Conservation (phyloP, 2,797 vertebrate species). For the Hippoglossus hippoglossus region DNA sequence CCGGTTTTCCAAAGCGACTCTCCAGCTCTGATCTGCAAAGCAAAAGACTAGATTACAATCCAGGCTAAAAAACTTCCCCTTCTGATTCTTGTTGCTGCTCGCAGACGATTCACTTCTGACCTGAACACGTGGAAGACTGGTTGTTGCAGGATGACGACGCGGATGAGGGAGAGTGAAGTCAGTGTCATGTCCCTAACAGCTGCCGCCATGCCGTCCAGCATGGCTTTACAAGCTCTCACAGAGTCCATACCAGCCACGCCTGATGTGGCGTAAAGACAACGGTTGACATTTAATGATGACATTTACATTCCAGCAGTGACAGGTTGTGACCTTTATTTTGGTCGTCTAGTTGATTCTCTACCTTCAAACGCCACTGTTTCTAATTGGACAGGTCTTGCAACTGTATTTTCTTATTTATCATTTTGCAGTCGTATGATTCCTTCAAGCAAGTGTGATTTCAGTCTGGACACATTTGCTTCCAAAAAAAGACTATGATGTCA, state of each 20-base stretch:
- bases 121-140: slow-evolving; percentile 70
- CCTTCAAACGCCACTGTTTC: too few species aligned
- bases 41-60: not conserved
- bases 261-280: slow-evolving; percentile 20
- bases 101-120: slow-evolving; percentile 32
- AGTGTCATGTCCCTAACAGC: slow-evolving; percentile 57
- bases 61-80: not conserved
- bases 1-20: slow-evolving; percentile 56
- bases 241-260: slow-evolving; percentile 55
- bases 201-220: slow-evolving; percentile 70
- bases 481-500: not conserved
- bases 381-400: too few species aligned
- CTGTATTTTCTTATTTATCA: too few species aligned
- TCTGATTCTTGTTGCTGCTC: not conserved
- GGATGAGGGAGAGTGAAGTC: slow-evolving; percentile 59
- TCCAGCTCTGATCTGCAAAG: slow-evolving; percentile 67
- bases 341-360: too few species aligned
- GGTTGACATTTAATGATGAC: too few species aligned
- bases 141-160: slow-evolving; percentile 66
- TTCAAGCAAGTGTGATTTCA: not conserved
- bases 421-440: too few species aligned
- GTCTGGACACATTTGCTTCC: too few species aligned
- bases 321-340: too few species aligned
- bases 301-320: too few species aligned
- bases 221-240: slow-evolving; percentile 56